These are phyloP conservation scores for Lutjanus erythropterus DNA, from an alignment of 2,113 vertebrate species.

Conservation along the genomic window DNA sequence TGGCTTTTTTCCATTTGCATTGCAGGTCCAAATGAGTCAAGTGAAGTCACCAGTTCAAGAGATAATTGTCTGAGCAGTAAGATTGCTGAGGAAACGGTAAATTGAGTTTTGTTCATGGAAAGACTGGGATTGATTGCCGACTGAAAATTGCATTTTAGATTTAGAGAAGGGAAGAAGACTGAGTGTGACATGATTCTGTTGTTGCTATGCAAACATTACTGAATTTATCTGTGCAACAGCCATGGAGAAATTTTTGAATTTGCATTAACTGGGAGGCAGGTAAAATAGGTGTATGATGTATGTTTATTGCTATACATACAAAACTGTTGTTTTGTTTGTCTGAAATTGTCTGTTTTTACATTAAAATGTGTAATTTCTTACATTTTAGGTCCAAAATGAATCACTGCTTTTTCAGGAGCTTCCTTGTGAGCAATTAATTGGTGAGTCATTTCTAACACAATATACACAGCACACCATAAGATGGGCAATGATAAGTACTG, in stretches of 20 bases:
- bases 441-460: constrained; percentile 43
- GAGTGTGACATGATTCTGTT: neutral
- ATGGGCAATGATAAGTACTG: neutral
- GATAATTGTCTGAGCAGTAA: neutral
- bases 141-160: neutral
- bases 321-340: neutral
- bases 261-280: too few relatives aligned
- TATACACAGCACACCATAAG: neutral
- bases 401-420: neutral
- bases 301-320: neutral
- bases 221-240: neutral
- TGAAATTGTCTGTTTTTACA: neutral
- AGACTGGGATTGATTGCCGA: neutral
- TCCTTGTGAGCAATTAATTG: neutral
- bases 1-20: neutral
- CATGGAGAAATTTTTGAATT: neutral
- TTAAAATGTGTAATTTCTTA: neutral
- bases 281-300: too few relatives aligned
- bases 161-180: neutral
- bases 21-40: constrained; percentile 28
- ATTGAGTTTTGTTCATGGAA: too few relatives aligned
- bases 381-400: constrained; percentile 33
- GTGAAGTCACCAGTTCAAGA: neutral
- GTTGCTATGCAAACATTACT: neutral
- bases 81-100: constrained; percentile 47